These are phyloP conservation scores for Phyllostomus hastatus DNA, from an alignment of 2,113 vertebrate genomes.

Conservation along the genomic window DNA sequence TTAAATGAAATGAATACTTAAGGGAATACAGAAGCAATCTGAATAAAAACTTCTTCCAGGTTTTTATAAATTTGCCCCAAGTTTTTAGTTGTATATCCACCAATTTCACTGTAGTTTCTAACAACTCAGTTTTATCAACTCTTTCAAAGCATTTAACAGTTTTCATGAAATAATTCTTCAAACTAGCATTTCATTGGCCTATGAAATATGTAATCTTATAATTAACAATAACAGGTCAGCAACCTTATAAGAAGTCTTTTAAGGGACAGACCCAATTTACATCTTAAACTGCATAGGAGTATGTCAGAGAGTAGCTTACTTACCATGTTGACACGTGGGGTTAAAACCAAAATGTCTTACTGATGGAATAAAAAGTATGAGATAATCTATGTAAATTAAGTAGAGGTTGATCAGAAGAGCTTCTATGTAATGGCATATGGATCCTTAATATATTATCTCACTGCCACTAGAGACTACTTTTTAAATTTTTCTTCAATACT, in stretches of 20 bases:
- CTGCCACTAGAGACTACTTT: background rate
- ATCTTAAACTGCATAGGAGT: background rate
- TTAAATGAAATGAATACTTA: constrained; percentile 29
- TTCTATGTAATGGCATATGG: background rate
- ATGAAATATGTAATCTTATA: background rate
- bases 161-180: background rate
- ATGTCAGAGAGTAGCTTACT: background rate
- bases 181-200: background rate
- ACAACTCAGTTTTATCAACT: background rate
- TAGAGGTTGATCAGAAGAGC: background rate
- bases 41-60: background rate
- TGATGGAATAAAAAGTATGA: background rate
- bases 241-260: background rate
- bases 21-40: background rate
- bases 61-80: background rate
- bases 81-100: background rate
- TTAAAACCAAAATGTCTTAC: background rate
- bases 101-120: background rate
- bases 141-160: background rate
- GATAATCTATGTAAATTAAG: background rate
- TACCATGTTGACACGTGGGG: background rate
- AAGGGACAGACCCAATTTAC: background rate
- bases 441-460: background rate
- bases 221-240: background rate
- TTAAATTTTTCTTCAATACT: background rate